Evolutionary conservation across 2,113 vertebrate species (phyloP).

Genomic region (Gobius niger): DNA sequence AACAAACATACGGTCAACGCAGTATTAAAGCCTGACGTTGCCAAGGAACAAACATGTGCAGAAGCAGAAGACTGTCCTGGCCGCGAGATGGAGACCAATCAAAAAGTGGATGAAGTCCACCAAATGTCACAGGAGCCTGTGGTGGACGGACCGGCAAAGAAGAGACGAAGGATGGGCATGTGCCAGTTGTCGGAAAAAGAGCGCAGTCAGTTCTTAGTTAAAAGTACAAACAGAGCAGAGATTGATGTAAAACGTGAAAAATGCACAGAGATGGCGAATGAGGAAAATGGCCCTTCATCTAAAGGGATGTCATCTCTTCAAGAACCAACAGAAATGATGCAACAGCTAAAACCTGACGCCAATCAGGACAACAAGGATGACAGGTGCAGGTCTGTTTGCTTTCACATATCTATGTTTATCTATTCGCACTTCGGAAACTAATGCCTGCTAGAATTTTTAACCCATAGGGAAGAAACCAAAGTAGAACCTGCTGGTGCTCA

Average conservation of each 20-base stretch:
- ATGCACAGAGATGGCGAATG: constrained; percentile 6
- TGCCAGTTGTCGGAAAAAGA: constrained; percentile 55
- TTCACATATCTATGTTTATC: neutral
- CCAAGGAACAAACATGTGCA: constrained; percentile 6
- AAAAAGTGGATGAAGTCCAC: constrained; percentile 17
- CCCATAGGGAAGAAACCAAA: constrained; percentile 27
- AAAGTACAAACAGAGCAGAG: constrained; percentile 7
- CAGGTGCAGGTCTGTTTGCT: constrained; percentile 26
- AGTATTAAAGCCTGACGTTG: neutral
- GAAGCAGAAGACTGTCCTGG: neutral
- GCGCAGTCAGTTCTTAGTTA: constrained; percentile 41
- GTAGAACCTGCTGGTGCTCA: constrained; percentile 16
- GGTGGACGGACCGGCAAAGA: constrained; percentile 38
- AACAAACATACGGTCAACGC: neutral
- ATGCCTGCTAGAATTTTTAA: neutral
- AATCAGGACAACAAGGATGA: constrained; percentile 5
- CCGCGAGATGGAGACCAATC: constrained; percentile 20
- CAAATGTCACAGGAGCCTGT: constrained; percentile 13
- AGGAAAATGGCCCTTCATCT: neutral
- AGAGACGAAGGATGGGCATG: constrained; percentile 71
- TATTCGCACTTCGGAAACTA: neutral
- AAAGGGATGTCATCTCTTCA: neutral
- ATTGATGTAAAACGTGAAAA: neutral
- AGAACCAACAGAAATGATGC: neutral
- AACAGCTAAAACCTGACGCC: constrained; percentile 4